Conservation (phyloP, 2,113 vertebrate species). For the Cinclus cinclus region DNA sequence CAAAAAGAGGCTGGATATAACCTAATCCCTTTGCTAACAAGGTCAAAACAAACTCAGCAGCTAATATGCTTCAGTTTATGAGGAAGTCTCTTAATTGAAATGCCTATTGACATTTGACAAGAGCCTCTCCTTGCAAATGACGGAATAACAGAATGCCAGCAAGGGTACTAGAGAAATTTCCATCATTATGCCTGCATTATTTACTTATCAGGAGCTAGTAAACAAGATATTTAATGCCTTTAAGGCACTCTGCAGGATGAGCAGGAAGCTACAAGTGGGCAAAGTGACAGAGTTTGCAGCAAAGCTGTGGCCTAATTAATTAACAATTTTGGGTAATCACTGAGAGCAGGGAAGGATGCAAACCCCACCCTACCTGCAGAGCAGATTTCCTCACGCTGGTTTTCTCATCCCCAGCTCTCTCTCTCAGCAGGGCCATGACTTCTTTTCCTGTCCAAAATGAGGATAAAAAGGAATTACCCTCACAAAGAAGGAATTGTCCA, state of each 20-base stretch:
- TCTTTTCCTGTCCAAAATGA: conserved; percentile 73
- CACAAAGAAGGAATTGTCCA: background rate
- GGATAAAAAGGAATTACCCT: background rate
- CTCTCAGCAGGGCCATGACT: conserved; percentile 78
- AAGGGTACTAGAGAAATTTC: conserved; percentile 37
- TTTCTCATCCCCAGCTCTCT: conserved; percentile 81
- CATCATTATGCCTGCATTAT: conserved; percentile 21
- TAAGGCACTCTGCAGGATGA: background rate
- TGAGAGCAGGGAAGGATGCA: background rate
- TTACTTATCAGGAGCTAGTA: background rate
- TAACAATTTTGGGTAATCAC: background rate
- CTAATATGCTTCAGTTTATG: conserved; percentile 13
- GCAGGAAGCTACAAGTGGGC: conserved; percentile 7
- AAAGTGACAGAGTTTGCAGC: background rate
- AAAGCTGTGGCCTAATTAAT: background rate
- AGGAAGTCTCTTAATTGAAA: conserved; percentile 59
- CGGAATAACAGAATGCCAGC: background rate
- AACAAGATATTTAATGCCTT: background rate
- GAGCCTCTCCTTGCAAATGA: conserved; percentile 53
- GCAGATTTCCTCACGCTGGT: conserved; percentile 89
- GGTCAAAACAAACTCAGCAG: conserved; percentile 48
- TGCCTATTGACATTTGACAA: conserved; percentile 62
- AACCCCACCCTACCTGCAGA: conserved; percentile 79
- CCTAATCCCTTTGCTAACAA: conserved; percentile 32
- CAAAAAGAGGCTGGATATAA: background rate